These are phyloP conservation scores for Drosophila cognata DNA, from an alignment of 2,888 invertebrate species.

Conservation along the genomic window DNA sequence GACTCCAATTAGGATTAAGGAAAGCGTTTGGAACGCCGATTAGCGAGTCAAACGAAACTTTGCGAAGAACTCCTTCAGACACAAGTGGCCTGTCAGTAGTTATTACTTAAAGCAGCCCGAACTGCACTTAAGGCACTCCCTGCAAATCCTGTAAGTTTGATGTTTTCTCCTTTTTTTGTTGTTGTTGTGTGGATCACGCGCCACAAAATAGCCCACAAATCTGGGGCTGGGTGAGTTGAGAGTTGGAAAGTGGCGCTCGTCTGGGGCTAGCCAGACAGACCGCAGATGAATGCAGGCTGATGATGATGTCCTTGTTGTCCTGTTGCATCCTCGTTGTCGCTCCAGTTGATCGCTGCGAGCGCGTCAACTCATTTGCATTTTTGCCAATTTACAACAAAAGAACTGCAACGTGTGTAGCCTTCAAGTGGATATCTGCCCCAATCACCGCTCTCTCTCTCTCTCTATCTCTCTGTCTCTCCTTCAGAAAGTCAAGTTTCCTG, in stretches of 20 bases:
- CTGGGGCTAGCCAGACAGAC: slow-evolving; percentile 40
- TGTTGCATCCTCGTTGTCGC: neutral
- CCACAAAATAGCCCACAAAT: slow-evolving; percentile 65
- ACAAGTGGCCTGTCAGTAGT: slow-evolving; percentile 52
- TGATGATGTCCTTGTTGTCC: slow-evolving; percentile 40
- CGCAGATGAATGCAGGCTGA: slow-evolving; percentile 54
- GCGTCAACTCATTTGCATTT: slow-evolving; percentile 81
- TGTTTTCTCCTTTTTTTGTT: neutral
- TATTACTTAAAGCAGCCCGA: slow-evolving; percentile 33
- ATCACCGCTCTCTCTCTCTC: neutral
- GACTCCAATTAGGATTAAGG: slow-evolving; percentile 66
- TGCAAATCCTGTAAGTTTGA: neutral
- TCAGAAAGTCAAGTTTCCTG: neutral
- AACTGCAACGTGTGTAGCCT: slow-evolving; percentile 68
- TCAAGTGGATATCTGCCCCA: slow-evolving; percentile 26
- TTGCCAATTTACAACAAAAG: slow-evolving; percentile 79
- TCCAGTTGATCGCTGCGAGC: slow-evolving; percentile 50
- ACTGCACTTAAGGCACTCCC: slow-evolving; percentile 21
- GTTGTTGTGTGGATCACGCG: slow-evolving; percentile 53
- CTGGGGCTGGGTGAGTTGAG: slow-evolving; percentile 28
- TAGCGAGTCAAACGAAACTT: slow-evolving; percentile 29
- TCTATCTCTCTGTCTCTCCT: neutral
- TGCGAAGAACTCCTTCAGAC: slow-evolving; percentile 42
- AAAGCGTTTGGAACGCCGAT: slow-evolving; percentile 41
- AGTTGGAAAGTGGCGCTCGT: slow-evolving; percentile 16